Evolutionary conservation across 2,797 vertebrate species (phyloP).

Genomic region (Liasis olivaceus): DNA sequence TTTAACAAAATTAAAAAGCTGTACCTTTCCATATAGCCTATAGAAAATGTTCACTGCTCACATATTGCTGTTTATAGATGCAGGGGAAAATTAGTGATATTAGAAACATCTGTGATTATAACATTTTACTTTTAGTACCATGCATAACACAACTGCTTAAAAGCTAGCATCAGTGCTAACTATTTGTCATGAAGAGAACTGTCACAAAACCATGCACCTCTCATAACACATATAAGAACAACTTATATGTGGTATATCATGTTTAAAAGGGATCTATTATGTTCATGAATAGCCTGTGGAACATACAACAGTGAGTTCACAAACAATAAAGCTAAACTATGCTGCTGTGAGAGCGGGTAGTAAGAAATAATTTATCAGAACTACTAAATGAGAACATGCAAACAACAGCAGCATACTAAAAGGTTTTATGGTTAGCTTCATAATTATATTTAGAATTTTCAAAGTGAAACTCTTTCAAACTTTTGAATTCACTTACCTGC

Average conservation of each 20-base stretch:
- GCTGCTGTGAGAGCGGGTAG: too few relatives aligned
- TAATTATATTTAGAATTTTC: constrained; percentile 23
- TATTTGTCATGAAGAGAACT: neutral
- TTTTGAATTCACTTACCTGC: constrained; percentile 83
- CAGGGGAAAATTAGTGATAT: neutral
- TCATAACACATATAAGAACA: neutral
- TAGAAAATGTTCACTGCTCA: neutral
- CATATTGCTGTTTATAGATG: neutral
- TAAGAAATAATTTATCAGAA: neutral
- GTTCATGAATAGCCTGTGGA: neutral
- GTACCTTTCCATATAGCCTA: neutral
- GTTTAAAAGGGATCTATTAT: neutral
- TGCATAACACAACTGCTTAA: neutral
- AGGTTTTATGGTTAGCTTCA: neutral
- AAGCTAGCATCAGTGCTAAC: neutral
- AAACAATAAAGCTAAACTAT: neutral
- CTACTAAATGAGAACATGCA: fast-evolving
- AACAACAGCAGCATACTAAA: neutral
- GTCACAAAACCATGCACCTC: neutral
- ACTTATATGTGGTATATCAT: neutral
- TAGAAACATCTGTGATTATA: neutral
- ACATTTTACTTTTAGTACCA: neutral
- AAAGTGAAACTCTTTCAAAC: constrained; percentile 26
- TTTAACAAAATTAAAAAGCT: neutral
- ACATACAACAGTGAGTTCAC: neutral